These are phyloP conservation scores for Diarsia rubi DNA, from an alignment of 2,888 invertebrate genomes.

Conservation along the genomic window DNA sequence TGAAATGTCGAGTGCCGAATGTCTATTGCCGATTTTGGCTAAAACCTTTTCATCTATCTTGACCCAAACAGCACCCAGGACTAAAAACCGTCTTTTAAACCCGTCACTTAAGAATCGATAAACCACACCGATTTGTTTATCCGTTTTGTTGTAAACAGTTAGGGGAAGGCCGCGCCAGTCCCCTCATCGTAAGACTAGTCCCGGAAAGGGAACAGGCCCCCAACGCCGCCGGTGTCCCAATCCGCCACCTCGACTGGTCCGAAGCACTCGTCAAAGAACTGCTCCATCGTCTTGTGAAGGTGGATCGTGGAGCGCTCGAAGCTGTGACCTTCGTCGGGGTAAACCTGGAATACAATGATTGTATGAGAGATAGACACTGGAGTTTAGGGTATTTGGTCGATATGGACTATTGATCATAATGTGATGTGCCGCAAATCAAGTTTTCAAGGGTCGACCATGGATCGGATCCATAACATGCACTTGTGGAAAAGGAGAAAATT, in stretches of 20 bases:
- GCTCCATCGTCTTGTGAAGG: conserved; percentile 96
- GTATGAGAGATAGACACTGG: not conserved
- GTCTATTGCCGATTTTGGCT: not conserved
- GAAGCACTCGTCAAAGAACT: conserved; percentile 96
- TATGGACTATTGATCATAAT: not conserved
- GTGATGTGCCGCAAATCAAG: not conserved
- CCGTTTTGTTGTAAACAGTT: conserved; percentile 1
- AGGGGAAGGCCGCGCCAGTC: conserved; percentile 43
- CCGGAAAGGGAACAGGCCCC: conserved; percentile 89
- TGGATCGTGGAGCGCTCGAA: conserved; percentile 94
- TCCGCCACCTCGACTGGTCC: conserved; percentile 93
- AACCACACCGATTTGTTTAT: conserved; percentile 1
- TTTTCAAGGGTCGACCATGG: not conserved
- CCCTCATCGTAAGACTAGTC: conserved; percentile 74
- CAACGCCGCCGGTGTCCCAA: conserved; percentile 92
- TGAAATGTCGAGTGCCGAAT: not conserved
- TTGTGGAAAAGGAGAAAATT: not conserved
- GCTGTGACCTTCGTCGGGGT: conserved; percentile 96
- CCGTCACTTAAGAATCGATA: conserved; percentile 16
- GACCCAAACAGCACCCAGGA: conserved; percentile 18
- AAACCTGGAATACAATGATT: conserved; percentile 91
- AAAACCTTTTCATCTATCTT: not conserved
- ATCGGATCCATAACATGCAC: not conserved
- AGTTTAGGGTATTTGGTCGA: not conserved
- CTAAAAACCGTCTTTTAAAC: conserved; percentile 18